Conservation (phyloP, 2,797 vertebrate species). For the Podarcis siculus region DNA sequence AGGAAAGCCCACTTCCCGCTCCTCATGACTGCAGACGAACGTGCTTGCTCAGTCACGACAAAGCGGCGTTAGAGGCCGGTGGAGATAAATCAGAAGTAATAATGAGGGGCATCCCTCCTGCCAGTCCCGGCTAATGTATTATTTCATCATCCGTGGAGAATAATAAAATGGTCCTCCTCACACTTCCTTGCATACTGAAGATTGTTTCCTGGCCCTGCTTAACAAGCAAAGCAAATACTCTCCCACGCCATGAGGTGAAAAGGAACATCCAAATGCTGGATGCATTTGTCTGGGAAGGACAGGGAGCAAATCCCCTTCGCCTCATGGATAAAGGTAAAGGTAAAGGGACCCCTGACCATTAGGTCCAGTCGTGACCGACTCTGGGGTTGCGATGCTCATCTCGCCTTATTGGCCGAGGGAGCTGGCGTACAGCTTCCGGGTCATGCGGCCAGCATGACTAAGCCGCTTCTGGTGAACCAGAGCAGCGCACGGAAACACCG, state of each 20-base stretch:
- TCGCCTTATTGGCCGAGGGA: no score
- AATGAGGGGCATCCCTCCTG: conserved; percentile 42
- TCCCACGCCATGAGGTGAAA: neutral
- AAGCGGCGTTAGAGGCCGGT: conserved; percentile 30
- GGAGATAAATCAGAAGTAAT: conserved; percentile 53
- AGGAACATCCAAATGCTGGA: neutral
- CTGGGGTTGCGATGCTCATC: no score
- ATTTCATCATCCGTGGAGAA: conserved; percentile 42
- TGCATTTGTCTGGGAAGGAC: conserved; percentile 7
- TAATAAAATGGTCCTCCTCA: conserved; percentile 32
- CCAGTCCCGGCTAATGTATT: conserved; percentile 32
- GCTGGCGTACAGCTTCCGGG: no score
- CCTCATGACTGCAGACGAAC: conserved; percentile 50
- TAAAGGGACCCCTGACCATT: no score
- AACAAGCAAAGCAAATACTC: neutral
- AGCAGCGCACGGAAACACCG: no score
- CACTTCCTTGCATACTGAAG: conserved; percentile 48
- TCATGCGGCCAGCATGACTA: no score
- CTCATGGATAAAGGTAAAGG: neutral
- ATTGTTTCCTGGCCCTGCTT: conserved; percentile 29
- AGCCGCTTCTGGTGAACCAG: no score
- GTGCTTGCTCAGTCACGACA: conserved; percentile 21
- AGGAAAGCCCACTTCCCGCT: conserved; percentile 50
- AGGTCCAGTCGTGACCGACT: no score
- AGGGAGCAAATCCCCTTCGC: neutral